Conservation (phyloP, 2,113 vertebrate genomes). For the Anarhynchus alexandrinus region DNA sequence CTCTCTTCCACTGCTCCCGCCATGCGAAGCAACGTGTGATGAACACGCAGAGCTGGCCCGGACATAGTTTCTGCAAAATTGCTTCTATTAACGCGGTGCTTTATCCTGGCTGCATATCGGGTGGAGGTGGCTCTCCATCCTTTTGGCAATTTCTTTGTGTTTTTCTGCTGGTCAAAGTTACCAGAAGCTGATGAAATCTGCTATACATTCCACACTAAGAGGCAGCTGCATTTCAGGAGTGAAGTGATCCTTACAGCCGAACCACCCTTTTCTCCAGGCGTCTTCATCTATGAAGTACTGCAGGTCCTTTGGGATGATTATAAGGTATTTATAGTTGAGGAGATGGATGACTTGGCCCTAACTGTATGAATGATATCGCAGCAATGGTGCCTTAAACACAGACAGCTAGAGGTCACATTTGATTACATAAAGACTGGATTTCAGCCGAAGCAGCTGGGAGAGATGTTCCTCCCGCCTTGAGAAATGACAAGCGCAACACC, state of each 20-base stretch:
- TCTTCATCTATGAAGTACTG: conserved; percentile 6
- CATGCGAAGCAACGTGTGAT: neutral
- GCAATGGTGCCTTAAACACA: neutral
- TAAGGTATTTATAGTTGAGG: conserved; percentile 64
- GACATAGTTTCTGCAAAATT: neutral
- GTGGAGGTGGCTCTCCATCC: neutral
- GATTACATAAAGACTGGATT: conserved; percentile 49
- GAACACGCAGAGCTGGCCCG: neutral
- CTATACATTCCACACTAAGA: neutral
- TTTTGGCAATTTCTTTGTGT: neutral
- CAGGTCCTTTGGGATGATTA: conserved; percentile 37
- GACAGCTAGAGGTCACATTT: conserved; percentile 58
- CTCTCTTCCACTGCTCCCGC: neutral
- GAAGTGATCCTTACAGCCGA: neutral
- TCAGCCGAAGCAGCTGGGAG: conserved; percentile 13
- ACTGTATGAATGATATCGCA: neutral
- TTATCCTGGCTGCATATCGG: neutral
- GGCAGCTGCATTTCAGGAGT: neutral
- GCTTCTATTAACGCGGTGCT: accelerated
- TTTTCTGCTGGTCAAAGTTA: neutral
- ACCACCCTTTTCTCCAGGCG: neutral
- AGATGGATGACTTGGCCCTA: conserved; percentile 57
- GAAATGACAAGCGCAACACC: neutral
- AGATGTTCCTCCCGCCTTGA: conserved; percentile 7
- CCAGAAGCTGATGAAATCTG: neutral